Base-by-base conservation (phyloP, 2,113 vertebrate genomes). In the Pavo muticus region DNA sequence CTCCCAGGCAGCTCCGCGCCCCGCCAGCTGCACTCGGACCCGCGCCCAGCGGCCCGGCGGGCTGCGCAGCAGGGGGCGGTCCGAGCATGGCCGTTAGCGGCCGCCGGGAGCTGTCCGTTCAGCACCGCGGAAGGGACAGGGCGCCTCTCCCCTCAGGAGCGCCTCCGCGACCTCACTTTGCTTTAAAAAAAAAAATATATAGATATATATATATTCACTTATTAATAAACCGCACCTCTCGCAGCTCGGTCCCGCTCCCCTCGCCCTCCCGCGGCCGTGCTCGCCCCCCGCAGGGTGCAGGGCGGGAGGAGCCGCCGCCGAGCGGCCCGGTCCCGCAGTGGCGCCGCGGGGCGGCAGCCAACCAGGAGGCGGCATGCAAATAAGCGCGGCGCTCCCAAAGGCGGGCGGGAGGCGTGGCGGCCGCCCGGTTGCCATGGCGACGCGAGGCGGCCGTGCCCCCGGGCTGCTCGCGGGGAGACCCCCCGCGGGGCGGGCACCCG, bases 361-460 rank as follows among this genome's bases (percentile, higher is more conserved):
- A 99, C 98, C 98, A 97, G 83, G 63, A 67, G 59, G 68, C 88
- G 50, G 67, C 82, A 98, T 98, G 97, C 97, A 98, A 98, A 98
- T 97, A 29, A 97, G 60, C 74, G 91, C 95, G 93, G 93, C 98
- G 98, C 98, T 95, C 94, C 81, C 80, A 89, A 11, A 32, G 56
- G 74, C 93, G 61, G 88, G 95, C 44, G 90, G 87, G 91, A 91
- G 95, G 87, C 96, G 65, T 80, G 89, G 87, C 25, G 94, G 92
- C 94, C 90, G 94, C 95, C 95, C 97, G 97, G 98, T 98, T 98
- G 98, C 98, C 98, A 98, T 98, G 98, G 98, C 96, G 97, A 98
- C 97, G 96, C 97, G 94, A 90, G 79, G 87, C 50, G 25, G 50
- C 50, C 50, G 50, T 52, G 50, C 50, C 50, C 50, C 50, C 50